Conservation (phyloP, 2,113 vertebrate species). For the Sialia sialis region DNA sequence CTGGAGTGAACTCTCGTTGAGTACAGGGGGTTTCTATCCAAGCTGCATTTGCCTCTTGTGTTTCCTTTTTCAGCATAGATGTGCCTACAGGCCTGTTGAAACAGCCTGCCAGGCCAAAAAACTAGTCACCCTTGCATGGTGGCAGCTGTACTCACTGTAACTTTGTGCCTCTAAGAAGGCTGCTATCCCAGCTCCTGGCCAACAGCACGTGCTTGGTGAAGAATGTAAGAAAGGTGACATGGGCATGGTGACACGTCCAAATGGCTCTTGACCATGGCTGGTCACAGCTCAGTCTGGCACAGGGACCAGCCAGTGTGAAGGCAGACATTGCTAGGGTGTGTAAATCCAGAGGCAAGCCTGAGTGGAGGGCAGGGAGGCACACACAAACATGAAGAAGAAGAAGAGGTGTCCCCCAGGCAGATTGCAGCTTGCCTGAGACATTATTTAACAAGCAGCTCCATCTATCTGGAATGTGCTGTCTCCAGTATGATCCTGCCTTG, state of each 20-base stretch:
- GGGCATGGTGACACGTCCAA: fast-evolving
- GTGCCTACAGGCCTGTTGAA: not conserved
- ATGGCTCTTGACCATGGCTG: not conserved
- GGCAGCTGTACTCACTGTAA: not conserved
- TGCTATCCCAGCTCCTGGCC: not conserved
- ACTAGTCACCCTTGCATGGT: not conserved
- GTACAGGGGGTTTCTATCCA: not conserved
- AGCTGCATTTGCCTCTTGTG: not conserved
- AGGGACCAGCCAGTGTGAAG: not conserved
- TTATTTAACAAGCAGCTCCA: fast-evolving
- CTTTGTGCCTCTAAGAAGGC: not conserved
- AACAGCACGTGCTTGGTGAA: not conserved
- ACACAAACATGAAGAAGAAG: not conserved
- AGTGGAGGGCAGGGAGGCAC: not conserved
- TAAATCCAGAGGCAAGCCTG: not conserved
- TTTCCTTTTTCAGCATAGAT: not conserved
- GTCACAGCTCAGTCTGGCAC: fast-evolving
- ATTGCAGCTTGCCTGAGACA: not conserved
- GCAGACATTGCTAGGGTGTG: fast-evolving
- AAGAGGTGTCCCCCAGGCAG: not conserved
- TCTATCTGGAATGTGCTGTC: not conserved
- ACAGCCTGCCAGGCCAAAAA: not conserved
- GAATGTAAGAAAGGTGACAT: not conserved
- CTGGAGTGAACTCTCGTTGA: not conserved
- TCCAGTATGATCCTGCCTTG: not conserved